These are phyloP conservation scores for Gnathonemus longibarbis DNA, from an alignment of 2,113 vertebrate species.

Conservation along the genomic window DNA sequence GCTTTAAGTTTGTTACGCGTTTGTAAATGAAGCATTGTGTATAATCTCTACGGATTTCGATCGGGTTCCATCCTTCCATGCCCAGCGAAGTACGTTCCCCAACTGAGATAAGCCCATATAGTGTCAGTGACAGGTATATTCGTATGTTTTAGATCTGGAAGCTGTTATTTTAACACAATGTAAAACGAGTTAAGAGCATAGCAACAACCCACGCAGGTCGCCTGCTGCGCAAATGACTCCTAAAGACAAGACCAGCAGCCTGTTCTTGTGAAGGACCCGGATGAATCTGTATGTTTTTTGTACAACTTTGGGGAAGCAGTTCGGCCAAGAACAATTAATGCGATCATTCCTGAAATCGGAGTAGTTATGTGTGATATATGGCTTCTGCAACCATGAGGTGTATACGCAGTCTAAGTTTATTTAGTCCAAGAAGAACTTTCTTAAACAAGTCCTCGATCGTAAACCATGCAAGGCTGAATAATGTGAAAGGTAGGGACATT, in stretches of 20 bases:
- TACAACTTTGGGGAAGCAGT: neutral
- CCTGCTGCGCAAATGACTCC: neutral
- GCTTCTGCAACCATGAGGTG: neutral
- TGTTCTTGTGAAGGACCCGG: neutral
- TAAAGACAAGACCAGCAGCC: neutral
- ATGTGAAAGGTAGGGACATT: conserved; percentile 11
- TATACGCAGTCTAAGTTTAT: neutral
- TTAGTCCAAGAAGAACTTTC: neutral
- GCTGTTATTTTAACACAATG: neutral
- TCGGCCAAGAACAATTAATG: neutral
- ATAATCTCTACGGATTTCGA: neutral
- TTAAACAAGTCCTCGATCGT: neutral
- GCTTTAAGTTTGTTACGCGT: neutral
- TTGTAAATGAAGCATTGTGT: neutral
- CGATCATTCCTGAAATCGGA: neutral
- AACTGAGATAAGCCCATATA: neutral
- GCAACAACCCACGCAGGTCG: neutral
- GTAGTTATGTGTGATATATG: neutral
- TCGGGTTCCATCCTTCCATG: neutral
- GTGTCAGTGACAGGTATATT: neutral
- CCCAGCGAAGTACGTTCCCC: neutral
- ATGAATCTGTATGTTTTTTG: neutral
- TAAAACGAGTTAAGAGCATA: neutral
- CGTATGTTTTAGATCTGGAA: neutral
- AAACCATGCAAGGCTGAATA: neutral